Evolutionary conservation across 2,113 vertebrate genomes (phyloP).

Genomic region (Petrocephalus zakoni): DNA sequence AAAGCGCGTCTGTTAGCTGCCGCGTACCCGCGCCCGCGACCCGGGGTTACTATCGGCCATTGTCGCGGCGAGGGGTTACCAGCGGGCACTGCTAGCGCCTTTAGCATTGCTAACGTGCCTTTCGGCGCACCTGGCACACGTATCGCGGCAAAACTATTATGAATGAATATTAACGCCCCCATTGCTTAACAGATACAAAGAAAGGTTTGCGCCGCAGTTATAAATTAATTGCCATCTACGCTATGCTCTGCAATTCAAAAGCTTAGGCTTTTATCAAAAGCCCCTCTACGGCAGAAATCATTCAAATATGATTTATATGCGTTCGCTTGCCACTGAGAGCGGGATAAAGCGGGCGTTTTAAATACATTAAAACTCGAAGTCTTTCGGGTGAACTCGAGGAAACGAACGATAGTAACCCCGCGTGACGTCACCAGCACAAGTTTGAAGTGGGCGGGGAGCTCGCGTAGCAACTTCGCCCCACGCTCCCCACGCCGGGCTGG

Average conservation of each 20-base stretch:
- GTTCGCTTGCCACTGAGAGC: background rate
- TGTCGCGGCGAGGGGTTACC: slow-evolving; percentile 48
- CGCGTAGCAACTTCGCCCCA: slow-evolving; percentile 23
- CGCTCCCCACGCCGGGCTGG: background rate
- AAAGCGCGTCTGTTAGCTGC: slow-evolving; percentile 41
- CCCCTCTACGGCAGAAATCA: background rate
- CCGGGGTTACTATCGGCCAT: slow-evolving; percentile 77
- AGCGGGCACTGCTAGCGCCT: slow-evolving; percentile 47
- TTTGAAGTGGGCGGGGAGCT: slow-evolving; percentile 48
- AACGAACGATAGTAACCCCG: slow-evolving; percentile 81
- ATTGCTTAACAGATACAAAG: background rate
- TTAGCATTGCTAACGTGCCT: background rate
- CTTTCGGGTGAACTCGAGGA: slow-evolving; percentile 45
- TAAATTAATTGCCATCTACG: background rate
- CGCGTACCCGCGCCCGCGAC: slow-evolving; percentile 32
- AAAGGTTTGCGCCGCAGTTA: background rate
- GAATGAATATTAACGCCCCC: background rate
- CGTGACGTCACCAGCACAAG: slow-evolving; percentile 42
- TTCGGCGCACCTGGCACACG: background rate
- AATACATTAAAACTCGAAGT: background rate
- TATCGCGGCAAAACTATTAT: background rate
- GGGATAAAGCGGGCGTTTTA: background rate
- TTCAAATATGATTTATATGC: background rate
- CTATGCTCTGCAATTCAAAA: background rate
- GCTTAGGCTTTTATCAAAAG: background rate